A percentile compares a stretch with the other conserved stretches of the same genome.
Conservation (phyloP, 2,113 vertebrate genomes). For the Daphoenositta chrysoptera region DNA sequence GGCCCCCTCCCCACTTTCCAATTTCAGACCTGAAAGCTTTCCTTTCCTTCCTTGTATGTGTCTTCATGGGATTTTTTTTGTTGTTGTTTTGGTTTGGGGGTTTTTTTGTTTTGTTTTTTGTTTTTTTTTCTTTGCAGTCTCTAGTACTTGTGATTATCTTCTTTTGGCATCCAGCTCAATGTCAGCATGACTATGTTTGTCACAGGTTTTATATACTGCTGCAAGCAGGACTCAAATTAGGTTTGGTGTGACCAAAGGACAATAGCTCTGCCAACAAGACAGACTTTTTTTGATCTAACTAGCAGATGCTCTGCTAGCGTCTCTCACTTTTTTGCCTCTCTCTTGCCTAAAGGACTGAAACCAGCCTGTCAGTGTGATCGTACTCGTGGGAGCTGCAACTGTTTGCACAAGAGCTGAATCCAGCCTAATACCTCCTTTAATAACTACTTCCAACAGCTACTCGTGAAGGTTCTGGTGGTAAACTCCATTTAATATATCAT, state of each 20-base stretch:
- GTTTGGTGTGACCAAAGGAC: constrained; percentile 61
- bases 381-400: not conserved
- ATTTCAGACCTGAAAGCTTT: not conserved
- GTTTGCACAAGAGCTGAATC: not conserved
- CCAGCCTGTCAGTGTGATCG: constrained; percentile 31
- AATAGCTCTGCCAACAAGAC: constrained; percentile 64
- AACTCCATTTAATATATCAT: not conserved
- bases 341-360: constrained; percentile 45
- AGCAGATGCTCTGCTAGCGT: constrained; percentile 63
- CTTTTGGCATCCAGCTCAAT: constrained; percentile 41
- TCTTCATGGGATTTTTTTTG: not conserved
- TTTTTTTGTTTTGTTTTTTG: not conserved
- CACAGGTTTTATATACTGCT: constrained; percentile 47
- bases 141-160: not conserved
- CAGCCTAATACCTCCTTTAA: not conserved
- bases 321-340: constrained; percentile 60
- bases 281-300: constrained; percentile 49
- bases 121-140: not conserved
- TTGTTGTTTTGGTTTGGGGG: not conserved
- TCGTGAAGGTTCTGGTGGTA: not conserved
- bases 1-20: rapidly evolving
- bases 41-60: not conserved
- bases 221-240: constrained; percentile 61
- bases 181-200: constrained; percentile 50
- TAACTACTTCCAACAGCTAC: not conserved